Evolutionary conservation across 2,888 invertebrate species (phyloP).

Genomic region (Synergus gifuensis): DNA sequence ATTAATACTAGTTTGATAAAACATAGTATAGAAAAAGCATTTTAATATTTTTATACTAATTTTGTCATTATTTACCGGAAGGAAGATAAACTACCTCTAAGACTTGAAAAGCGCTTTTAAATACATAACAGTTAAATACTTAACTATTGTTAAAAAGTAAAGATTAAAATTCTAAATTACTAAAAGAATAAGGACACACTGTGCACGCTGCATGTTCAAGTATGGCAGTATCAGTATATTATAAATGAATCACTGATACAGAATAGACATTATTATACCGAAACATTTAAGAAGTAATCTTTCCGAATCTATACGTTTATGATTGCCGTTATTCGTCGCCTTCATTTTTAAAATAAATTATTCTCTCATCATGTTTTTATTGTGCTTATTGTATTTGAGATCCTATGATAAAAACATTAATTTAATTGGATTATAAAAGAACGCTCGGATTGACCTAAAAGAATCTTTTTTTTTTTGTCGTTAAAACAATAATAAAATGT

Average conservation of each 20-base stretch:
- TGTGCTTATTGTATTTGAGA: slow-evolving; percentile 18
- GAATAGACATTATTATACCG: background rate
- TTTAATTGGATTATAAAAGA: background rate
- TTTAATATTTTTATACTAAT: too few relatives aligned
- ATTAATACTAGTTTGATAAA: too few relatives aligned
- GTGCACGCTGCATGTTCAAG: slow-evolving; percentile 53
- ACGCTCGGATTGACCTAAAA: background rate
- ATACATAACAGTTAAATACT: background rate
- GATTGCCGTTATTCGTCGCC: slow-evolving; percentile 6
- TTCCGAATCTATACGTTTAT: slow-evolving; percentile 1
- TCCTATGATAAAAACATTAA: slow-evolving; percentile 12
- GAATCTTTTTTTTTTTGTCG: background rate
- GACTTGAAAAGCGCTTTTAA: background rate
- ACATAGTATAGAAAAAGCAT: too few relatives aligned
- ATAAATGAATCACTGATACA: slow-evolving; percentile 4
- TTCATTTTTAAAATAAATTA: background rate
- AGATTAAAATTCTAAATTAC: slow-evolving; percentile 31
- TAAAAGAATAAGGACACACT: slow-evolving; percentile 59
- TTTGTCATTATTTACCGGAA: too few relatives aligned
- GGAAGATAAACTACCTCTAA: background rate
- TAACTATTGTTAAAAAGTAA: background rate
- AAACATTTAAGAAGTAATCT: slow-evolving; percentile 27
- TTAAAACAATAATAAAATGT: background rate
- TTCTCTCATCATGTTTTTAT: slow-evolving; percentile 2
- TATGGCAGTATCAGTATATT: slow-evolving; percentile 64